phyloP scores from a whole-genome alignment of 1,140 invertebrate species.

The Caligus rogercresseyi region DNA sequence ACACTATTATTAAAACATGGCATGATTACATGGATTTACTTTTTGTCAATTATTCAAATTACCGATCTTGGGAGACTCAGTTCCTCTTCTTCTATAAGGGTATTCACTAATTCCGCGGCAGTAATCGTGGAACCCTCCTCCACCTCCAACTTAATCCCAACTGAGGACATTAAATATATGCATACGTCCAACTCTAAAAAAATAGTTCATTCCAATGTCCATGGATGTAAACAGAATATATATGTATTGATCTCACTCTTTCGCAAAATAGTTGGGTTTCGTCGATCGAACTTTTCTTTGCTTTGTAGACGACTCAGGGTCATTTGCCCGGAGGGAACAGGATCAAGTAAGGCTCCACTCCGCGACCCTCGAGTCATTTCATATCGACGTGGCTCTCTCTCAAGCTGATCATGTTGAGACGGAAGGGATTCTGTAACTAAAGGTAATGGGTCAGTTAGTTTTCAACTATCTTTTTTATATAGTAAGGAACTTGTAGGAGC shows the following conservation, averaged over 20 bases:
- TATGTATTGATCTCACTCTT: constrained; percentile 9
- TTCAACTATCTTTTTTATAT: too few species aligned
- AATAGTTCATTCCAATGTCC: constrained; percentile 1
- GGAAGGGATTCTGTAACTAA: not conserved
- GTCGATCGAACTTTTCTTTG: not conserved
- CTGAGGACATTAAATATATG: constrained; percentile 39
- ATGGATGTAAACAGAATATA: not conserved
- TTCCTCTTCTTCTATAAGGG: constrained; percentile 38
- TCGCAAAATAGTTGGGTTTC: constrained; percentile 18
- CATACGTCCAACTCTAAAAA: constrained; percentile 30
- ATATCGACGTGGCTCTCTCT: constrained; percentile 4
- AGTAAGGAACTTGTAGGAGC: too few species aligned
- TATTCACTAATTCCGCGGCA: constrained; percentile 34
- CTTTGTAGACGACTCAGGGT: not conserved
- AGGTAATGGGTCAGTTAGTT: not conserved
- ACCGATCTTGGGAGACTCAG: constrained; percentile 32
- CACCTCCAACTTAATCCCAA: constrained; percentile 37
- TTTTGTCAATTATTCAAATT: constrained; percentile 1
- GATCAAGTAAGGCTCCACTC: not conserved
- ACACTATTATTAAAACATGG: too few species aligned
- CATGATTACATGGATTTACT: too few species aligned
- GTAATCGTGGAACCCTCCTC: constrained; percentile 35
- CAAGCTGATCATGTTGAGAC: constrained; percentile 1
- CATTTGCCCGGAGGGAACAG: not conserved
- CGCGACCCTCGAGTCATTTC: not conserved